Evolutionary conservation across 2,113 vertebrate species (phyloP).

Genomic region (Serranochromis macrocephalus): DNA sequence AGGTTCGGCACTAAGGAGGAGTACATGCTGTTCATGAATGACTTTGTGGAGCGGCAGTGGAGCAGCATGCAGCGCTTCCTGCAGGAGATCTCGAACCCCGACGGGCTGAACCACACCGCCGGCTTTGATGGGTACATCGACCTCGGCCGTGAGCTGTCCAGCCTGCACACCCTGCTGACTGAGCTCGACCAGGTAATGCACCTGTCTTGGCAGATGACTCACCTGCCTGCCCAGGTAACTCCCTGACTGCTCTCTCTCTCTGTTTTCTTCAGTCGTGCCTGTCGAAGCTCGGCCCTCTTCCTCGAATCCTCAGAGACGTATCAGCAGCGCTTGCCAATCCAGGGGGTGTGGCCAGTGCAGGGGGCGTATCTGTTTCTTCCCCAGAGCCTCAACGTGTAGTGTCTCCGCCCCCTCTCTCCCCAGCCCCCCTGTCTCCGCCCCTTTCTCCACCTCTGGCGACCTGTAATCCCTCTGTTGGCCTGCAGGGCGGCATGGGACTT

Average conservation of each 20-base stretch:
- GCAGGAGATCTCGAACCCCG: slow-evolving; percentile 92
- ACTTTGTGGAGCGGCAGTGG: slow-evolving; percentile 94
- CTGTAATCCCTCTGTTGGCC: slow-evolving; percentile 80
- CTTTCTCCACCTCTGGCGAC: slow-evolving; percentile 74
- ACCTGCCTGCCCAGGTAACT: background rate
- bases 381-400: slow-evolving; percentile 70
- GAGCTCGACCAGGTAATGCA: slow-evolving; percentile 90
- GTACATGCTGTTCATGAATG: slow-evolving; percentile 99
- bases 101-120: slow-evolving; percentile 88
- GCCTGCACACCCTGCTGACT: slow-evolving; percentile 84
- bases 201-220: background rate
- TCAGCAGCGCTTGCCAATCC: slow-evolving; percentile 83
- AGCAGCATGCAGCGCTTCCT: slow-evolving; percentile 97
- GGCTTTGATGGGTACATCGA: slow-evolving; percentile 98
- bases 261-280: slow-evolving; percentile 43
- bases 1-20: slow-evolving; percentile 97
- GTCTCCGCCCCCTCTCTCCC: slow-evolving; percentile 66
- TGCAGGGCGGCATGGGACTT: slow-evolving; percentile 80
- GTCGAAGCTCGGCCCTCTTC: slow-evolving; percentile 85
- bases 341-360: slow-evolving; percentile 71
- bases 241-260: background rate
- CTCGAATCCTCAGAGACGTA: slow-evolving; percentile 89
- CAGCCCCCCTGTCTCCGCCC: slow-evolving; percentile 68
- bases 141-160: slow-evolving; percentile 89
- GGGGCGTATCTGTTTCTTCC: slow-evolving; percentile 63